Percentiles rank a stretch among this genome's conserved stretches.
Evolutionary conservation across 2,888 invertebrate species (phyloP).

Genomic region (Cerceris ruficornis): DNA sequence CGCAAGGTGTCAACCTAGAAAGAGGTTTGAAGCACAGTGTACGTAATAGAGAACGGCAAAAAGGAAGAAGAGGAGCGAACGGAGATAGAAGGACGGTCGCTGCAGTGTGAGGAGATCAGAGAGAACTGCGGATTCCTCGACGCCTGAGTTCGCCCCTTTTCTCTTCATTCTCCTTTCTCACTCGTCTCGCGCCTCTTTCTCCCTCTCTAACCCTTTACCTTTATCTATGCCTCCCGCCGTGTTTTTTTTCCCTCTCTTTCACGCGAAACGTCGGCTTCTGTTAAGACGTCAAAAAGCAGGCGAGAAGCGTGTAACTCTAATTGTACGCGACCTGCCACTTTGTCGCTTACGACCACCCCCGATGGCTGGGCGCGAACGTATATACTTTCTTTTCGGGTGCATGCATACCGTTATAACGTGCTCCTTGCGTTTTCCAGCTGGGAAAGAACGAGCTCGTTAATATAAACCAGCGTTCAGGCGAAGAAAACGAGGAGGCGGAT

Average conservation of each 20-base stretch:
- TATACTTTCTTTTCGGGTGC: conserved; percentile 4
- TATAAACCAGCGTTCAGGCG: not conserved
- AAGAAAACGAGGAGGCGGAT: not conserved
- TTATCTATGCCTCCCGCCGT: conserved; percentile 15
- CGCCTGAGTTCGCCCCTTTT: conserved; percentile 19
- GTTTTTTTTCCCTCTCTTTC: conserved; percentile 28
- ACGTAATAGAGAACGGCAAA: conserved; percentile 29
- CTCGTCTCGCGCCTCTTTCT: conserved; percentile 33
- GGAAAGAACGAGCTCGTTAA: conserved; percentile 7
- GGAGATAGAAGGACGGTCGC: conserved; percentile 33
- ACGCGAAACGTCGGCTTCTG: conserved; percentile 35
- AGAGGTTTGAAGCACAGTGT: conserved; percentile 59
- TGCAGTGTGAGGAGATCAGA: conserved; percentile 1
- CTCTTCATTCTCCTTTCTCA: conserved; percentile 28
- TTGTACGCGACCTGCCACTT: conserved; percentile 62
- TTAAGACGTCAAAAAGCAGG: conserved; percentile 55
- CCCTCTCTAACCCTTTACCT: conserved; percentile 34
- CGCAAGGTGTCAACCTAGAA: conserved; percentile 73
- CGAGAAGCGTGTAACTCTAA: conserved; percentile 63
- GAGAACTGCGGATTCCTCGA: conserved; percentile 2
- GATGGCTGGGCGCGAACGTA: not conserved
- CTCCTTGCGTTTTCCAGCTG: not conserved
- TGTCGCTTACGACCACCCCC: conserved; percentile 40
- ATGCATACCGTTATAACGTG: not conserved
- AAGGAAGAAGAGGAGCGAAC: conserved; percentile 18